Evolutionary conservation across 2,113 vertebrate genomes (phyloP), one percentile per base, ranked within the genome.

Genomic region (Manacus vitellinus): DNA sequence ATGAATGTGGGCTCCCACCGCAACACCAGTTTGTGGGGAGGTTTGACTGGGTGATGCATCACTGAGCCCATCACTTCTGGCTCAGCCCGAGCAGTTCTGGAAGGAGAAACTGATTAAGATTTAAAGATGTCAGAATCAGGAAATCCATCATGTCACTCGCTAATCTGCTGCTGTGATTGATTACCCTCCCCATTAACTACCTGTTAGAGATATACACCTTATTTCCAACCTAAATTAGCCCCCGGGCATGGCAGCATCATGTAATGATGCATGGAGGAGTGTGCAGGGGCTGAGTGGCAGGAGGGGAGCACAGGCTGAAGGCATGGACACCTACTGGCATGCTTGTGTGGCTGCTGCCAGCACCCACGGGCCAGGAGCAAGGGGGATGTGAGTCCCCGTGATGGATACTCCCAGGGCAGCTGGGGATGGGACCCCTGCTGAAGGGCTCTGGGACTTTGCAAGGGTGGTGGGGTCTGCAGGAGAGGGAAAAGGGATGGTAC

Each of bases 151-250:
- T 6, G 33, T 77, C 81, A 59, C 61, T 91, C 0, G 6, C 73
- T 95, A 89, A 91, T 94, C 76, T 91, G 84, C 52, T 47, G 39
- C 81, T 72, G 77, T 85, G 88, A 93, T 94, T 93, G 88, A 94
- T 92, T 55, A 30, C 90, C 81, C 70, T 85, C 65, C 14, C 85
- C 61, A 90, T 85, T 88, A 96, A 71, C 70, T 74, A 39, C 47
- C 61, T 0, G 1, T 76, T 87, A 82, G 52, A 88, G 59, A 63
- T 23, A 43, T 7, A 62, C 56, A 74, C 73, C 68, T 92, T 68
- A 70, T 81, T 91, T 85, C 73, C 39, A 84, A 23, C 28, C 24
- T 12, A 7, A 70, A 43, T 74, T 23, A 62, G 67, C 37, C 46
- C 84, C 61, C 33, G 62, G 62, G 54, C 56, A 28, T 4, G 66